Percentiles rank a stretch among this genome's conserved stretches.
phyloP scores from a whole-genome alignment of 2,797 vertebrate genomes.

The Onychomys arenicola region DNA sequence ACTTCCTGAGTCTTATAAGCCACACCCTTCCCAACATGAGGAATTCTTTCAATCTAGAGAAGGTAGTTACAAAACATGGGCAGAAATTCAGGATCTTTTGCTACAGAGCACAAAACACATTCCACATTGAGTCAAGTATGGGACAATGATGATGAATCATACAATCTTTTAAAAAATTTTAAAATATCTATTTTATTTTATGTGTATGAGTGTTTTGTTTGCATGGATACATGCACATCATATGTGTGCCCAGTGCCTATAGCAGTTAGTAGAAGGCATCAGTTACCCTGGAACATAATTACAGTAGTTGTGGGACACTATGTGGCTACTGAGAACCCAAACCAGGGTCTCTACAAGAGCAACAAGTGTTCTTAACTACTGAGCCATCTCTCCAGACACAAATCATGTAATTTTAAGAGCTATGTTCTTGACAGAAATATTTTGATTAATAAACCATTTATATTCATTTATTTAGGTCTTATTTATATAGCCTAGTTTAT shows the following conservation, averaged over 20 bases:
- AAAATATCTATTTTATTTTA: neutral
- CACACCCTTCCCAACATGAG: neutral
- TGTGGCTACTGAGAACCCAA: neutral
- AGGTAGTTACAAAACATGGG: neutral
- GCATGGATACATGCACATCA: neutral
- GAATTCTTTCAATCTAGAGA: neutral
- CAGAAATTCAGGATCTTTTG: neutral
- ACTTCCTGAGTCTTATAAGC: neutral
- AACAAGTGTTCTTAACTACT: neutral
- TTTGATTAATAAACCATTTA: slow-evolving; percentile 27
- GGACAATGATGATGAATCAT: neutral
- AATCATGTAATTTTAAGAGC: neutral
- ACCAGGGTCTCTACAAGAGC: neutral
- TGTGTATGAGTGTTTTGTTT: neutral
- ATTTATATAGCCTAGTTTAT: slow-evolving; percentile 17
- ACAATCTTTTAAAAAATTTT: neutral
- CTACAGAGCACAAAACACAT: neutral
- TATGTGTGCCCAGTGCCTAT: neutral
- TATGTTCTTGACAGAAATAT: slow-evolving; percentile 35
- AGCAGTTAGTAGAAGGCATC: neutral
- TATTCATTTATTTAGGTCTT: slow-evolving; percentile 18
- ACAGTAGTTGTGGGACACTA: too few species aligned
- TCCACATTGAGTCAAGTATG: neutral
- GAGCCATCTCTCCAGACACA: neutral
- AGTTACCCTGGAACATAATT: neutral